A percentile compares a stretch with the other conserved stretches of the same genome.
Conservation (phyloP, 2,113 vertebrate species). For the Pica pica region DNA sequence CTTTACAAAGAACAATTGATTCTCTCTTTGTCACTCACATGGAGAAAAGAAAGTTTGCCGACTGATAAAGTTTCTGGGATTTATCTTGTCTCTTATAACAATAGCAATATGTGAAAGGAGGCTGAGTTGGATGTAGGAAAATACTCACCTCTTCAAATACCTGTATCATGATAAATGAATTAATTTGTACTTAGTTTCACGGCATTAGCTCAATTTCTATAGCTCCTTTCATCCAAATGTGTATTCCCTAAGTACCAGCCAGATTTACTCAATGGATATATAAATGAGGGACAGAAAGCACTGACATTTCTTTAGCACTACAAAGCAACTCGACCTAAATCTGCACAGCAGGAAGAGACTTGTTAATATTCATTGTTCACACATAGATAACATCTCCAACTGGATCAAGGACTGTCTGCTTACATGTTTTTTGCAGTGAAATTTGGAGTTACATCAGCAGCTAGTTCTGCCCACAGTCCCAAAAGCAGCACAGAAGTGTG, state of each 20-base stretch:
- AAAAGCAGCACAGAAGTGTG: not conserved
- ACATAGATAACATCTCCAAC: not conserved
- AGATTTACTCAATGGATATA: not conserved
- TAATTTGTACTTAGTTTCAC: not conserved
- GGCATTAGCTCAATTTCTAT: not conserved
- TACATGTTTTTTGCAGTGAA: not conserved
- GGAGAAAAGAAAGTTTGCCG: not conserved
- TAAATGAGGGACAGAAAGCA: not conserved
- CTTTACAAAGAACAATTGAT: constrained; percentile 12
- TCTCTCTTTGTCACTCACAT: not conserved
- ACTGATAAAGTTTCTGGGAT: not conserved
- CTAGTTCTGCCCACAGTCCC: not conserved
- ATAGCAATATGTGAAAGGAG: not conserved
- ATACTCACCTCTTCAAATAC: not conserved
- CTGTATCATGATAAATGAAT: not conserved
- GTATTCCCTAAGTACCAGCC: not conserved
- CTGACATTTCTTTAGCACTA: not conserved
- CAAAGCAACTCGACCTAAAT: not conserved
- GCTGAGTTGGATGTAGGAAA: not conserved
- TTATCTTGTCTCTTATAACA: not conserved
- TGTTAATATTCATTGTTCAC: not conserved
- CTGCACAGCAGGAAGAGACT: not conserved
- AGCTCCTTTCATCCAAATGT: not conserved
- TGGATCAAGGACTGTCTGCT: not conserved
- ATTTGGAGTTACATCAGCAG: not conserved